Base-by-base conservation (phyloP, 2,113 vertebrate genomes). In the Seriola aureovittata region DNA sequence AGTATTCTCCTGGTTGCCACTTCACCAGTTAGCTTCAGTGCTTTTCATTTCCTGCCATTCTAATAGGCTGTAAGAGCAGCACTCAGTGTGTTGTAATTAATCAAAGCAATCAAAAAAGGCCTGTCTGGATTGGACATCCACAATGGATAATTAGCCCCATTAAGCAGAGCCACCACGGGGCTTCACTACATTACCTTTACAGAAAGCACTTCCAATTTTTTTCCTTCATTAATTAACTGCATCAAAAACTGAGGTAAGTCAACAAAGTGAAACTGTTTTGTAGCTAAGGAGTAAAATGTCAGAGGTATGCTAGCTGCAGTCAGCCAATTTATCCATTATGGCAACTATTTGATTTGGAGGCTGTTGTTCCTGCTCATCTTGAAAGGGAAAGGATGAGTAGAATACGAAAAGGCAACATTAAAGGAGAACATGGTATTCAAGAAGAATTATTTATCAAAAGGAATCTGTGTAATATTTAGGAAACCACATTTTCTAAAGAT, bases 371-470 rank as follows among this genome's bases (percentile, higher is more conserved):
- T 67, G 63, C 67, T 80, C 63, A 8, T 76, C 71, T 84, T 77
- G 78, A 91, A 85, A 92, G 83, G 69, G 80, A 86, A 85, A 83
- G 40, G 57, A 80, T 63, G 80, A 83, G 78, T 3, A 34, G 75
- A 85, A 82, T 75, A 77, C 19, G 52, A 85, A 88, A 78, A 77
- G 75, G 79, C 68, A 88, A 90, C 78, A 88, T 90, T 85, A 89
- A 90, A 90, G 80, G 68, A 78, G 54, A 46, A 36, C 36, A 78
- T 44, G 42, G 40, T 66, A 80, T 89, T 91, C 86, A 91, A 91
- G 64, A 82, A 44, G 88, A 93, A 93, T 92, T 89, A 91, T 90
- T 93, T 66, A 93, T 93, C 91, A 92, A 91, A 91, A 88, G 82
- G 70, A 69, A 80, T 54, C 58, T 9, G 69, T 84, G 82, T 82